Evolutionary conservation across 2,113 vertebrate species (phyloP).

Genomic region (Erinaceus europaeus): DNA sequence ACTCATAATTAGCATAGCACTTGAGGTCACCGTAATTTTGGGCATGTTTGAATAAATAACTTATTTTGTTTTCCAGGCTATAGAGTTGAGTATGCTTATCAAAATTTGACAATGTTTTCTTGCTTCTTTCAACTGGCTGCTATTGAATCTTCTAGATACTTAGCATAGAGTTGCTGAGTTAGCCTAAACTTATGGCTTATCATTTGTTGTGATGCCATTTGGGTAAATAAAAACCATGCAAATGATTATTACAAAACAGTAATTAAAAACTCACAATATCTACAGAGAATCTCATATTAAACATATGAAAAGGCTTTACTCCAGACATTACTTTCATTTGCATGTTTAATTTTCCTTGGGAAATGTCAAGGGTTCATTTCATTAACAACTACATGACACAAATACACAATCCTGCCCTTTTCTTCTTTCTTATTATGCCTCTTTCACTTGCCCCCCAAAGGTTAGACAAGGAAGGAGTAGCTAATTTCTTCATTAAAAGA

Average conservation of each 20-base stretch:
- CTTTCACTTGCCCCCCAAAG: conserved; percentile 18
- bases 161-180: neutral
- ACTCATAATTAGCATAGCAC: neutral
- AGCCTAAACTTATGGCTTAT: neutral
- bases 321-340: conserved; percentile 40
- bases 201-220: neutral
- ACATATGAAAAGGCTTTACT: neutral
- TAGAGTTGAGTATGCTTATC: neutral
- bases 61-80: neutral
- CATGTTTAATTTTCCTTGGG: conserved; percentile 55
- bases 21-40: neutral
- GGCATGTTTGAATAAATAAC: neutral
- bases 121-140: neutral
- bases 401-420: conserved; percentile 5
- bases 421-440: neutral
- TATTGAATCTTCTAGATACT: neutral
- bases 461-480: conserved; percentile 31
- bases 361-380: conserved; percentile 43
- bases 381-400: conserved; percentile 35
- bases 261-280: conserved; percentile 12
- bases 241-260: neutral
- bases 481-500: conserved; percentile 63
- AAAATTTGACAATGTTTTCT: neutral
- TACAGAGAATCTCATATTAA: conserved; percentile 3
- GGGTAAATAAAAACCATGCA: neutral